phyloP scores from a whole-genome alignment of 1,140 invertebrate species.

The Neotoxoptera formosana region DNA sequence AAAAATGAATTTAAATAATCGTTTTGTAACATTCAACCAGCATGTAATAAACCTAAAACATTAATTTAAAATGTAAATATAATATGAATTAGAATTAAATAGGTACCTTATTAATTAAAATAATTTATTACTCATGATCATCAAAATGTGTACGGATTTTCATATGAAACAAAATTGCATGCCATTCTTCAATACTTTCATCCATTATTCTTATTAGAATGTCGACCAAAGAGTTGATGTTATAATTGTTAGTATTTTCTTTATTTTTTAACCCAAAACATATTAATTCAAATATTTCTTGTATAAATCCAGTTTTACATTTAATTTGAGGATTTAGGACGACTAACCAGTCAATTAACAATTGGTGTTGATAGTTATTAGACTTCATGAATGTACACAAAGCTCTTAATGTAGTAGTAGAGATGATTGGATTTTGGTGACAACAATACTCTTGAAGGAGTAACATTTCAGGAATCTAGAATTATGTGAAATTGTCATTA shows the following conservation, averaged over 20 bases:
- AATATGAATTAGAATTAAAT: background rate
- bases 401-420: slow-evolving; percentile 19
- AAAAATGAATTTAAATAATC: slow-evolving; percentile 46
- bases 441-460: slow-evolving; percentile 55
- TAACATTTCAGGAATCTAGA: slow-evolving; percentile 53
- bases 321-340: slow-evolving; percentile 21
- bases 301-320: slow-evolving; percentile 45
- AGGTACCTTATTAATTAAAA: background rate
- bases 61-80: background rate
- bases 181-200: slow-evolving; percentile 34
- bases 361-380: slow-evolving; percentile 42
- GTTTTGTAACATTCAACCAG: slow-evolving; percentile 36
- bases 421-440: slow-evolving; percentile 36
- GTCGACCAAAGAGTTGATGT: background rate
- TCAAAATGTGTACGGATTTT: background rate
- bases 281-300: slow-evolving; percentile 50
- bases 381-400: slow-evolving; percentile 34
- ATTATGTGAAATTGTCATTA: background rate
- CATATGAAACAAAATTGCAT: slow-evolving; percentile 13
- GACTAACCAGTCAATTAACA: slow-evolving; percentile 43
- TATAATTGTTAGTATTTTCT: slow-evolving; percentile 5
- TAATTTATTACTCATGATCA: slow-evolving; percentile 18
- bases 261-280: slow-evolving; percentile 13
- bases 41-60: slow-evolving; percentile 23
- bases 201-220: slow-evolving; percentile 51